Evolutionary conservation across 2,113 vertebrate genomes (phyloP), one percentile per base, ranked within the genome.

Genomic region (Calonectris borealis): DNA sequence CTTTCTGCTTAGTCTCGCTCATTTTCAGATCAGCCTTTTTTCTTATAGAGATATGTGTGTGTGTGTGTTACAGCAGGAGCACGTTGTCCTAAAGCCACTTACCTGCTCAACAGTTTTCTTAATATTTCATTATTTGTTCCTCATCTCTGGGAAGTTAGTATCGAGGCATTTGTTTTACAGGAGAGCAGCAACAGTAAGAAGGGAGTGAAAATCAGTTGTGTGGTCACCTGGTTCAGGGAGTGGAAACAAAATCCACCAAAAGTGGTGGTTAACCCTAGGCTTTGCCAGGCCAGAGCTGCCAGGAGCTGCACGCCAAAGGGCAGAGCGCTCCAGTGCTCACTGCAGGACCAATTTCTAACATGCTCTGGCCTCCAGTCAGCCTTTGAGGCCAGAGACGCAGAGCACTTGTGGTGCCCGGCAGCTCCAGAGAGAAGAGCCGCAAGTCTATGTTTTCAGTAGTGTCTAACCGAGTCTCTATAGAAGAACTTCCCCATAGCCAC

Each of bases 271-370:
- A 79, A 46, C 26, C 26, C 38, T 36, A 3, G 8, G 42, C 15
- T 86, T 71, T 81, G 36, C 25, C 68, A 42, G 25, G 31, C 38
- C 3, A 1, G 60, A 48, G 49, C 42, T 46, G 44, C 69, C 0
- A 1, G 48, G 17, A 83, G 29, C 71, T 69, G 34, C 49, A 29
- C 0, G 0, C 19, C 0, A 0, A 54, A 58, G 44, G n/a, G 44
- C 31, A n/a, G 57, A 38, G 32, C 1, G 0, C 51, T n/a, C 17
- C 0, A 0, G 22, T 18, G 36, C 42, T 58, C 1, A 0, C 24
- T 48, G 11, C 29, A 31, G 52, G 48, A 73, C 7, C 29, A 13
- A 5, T 16, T 32, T 12, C 55, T 64, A 18, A 65, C 6, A 9
- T 0, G 1, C 14, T 20, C 15, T 22, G 51, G 27, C n/a, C 40